Conservation (phyloP, 2,888 invertebrate species). For the Euproctis similis region DNA sequence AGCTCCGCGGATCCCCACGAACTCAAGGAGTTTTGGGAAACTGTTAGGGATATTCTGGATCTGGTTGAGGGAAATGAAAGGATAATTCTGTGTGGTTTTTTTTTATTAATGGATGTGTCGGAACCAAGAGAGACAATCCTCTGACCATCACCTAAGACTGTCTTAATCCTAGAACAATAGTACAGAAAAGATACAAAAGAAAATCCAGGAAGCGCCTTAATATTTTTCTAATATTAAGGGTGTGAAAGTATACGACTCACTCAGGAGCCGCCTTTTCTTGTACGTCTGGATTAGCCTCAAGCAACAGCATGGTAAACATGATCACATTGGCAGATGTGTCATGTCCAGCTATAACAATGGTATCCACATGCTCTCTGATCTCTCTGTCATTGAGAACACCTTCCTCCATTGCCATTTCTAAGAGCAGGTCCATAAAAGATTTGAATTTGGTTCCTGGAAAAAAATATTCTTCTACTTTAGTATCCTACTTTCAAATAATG, state of each 20-base stretch:
- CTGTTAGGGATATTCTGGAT: too few relatives aligned
- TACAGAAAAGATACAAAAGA: too few relatives aligned
- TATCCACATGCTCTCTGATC: conserved; percentile 74
- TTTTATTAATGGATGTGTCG: too few relatives aligned
- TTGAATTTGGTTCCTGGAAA: conserved; percentile 53
- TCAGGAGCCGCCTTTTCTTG: conserved; percentile 49
- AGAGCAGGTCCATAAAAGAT: conserved; percentile 71
- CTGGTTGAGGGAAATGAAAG: too few relatives aligned
- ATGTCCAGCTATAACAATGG: conserved; percentile 75
- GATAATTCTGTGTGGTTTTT: too few relatives aligned
- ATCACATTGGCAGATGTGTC: conserved; percentile 63
- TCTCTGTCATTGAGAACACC: conserved; percentile 63
- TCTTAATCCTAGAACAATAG: conserved; percentile 32
- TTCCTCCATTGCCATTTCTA: conserved; percentile 60
- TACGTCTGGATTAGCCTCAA: conserved; percentile 55
- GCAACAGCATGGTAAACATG: conserved; percentile 51
- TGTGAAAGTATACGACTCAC: conserved; percentile 39
- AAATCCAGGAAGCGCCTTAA: too few relatives aligned
- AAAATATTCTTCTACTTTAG: neutral
- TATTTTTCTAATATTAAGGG: too few relatives aligned
- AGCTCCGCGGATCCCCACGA: too few relatives aligned
- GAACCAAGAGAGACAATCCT: too few relatives aligned
- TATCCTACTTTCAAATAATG: too few relatives aligned
- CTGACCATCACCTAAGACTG: conserved; percentile 41
- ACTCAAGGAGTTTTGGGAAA: too few relatives aligned